phyloP scores from a whole-genome alignment of 2,113 vertebrate species.

The Neodon shergylaensis region DNA sequence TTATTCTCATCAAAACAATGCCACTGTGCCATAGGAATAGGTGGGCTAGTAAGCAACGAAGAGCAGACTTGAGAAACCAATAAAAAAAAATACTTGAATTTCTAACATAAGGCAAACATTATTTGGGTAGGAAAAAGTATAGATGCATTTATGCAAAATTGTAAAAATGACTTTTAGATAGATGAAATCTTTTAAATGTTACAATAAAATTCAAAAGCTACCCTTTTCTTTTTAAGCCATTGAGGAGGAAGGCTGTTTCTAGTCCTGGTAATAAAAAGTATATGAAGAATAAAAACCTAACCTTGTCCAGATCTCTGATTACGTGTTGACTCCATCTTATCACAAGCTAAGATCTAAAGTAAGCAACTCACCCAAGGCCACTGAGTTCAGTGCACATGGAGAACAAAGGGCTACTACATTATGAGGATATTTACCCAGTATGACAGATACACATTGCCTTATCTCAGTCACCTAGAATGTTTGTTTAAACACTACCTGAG shows the following conservation, averaged over 20 bases:
- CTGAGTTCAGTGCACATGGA: background rate
- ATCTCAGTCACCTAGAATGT: background rate
- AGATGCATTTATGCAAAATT: background rate
- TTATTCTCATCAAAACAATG: background rate
- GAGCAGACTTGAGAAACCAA: background rate
- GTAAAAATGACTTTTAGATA: background rate
- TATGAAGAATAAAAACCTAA: background rate
- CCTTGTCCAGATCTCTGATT: background rate
- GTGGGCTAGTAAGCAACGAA: background rate
- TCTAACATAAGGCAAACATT: conserved; percentile 3
- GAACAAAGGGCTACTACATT: background rate
- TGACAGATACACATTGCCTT: background rate
- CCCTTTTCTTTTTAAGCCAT: background rate
- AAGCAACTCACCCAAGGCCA: background rate
- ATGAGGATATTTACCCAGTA: background rate
- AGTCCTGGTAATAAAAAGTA: background rate
- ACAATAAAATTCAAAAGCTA: background rate
- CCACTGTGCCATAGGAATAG: background rate
- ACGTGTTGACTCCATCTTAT: background rate
- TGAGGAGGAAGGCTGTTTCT: background rate
- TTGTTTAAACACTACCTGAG: background rate
- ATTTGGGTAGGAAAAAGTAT: background rate
- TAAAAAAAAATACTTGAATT: background rate
- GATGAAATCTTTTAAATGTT: background rate
- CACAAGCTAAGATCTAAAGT: background rate